Evolutionary conservation across 2,888 invertebrate species (phyloP).

Genomic region (Caenorhabditis imperialis): DNA sequence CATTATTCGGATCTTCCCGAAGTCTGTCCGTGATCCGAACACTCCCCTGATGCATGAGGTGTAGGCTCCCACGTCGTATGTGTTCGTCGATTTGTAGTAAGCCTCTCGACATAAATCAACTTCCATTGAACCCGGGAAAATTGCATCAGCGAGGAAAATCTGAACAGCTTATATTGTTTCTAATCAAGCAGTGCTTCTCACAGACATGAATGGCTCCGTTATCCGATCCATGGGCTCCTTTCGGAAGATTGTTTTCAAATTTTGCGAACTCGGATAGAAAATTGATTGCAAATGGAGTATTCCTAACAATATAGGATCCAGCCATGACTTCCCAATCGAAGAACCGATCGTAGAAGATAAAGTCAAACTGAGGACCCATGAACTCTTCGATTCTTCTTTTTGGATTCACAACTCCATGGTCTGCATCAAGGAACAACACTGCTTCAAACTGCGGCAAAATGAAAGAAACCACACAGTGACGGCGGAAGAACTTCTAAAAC

Average conservation of each 20-base stretch:
- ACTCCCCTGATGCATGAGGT: slow-evolving; percentile 62
- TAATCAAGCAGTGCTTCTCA: background rate
- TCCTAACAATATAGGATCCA: slow-evolving; percentile 53
- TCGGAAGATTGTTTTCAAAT: slow-evolving; percentile 46
- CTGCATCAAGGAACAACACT: slow-evolving; percentile 54
- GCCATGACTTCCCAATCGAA: slow-evolving; percentile 56
- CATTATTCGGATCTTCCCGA: slow-evolving; percentile 30
- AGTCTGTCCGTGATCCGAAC: slow-evolving; percentile 52
- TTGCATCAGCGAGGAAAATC: slow-evolving; percentile 26
- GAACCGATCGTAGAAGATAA: slow-evolving; percentile 57
- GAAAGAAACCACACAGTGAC: slow-evolving; percentile 51
- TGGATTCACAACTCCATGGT: slow-evolving; percentile 57
- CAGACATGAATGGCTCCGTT: slow-evolving; percentile 51
- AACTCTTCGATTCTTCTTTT: slow-evolving; percentile 58
- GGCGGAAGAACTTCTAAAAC: slow-evolving; percentile 57
- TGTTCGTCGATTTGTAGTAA: slow-evolving; percentile 52
- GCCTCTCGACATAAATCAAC: slow-evolving; percentile 29
- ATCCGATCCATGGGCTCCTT: slow-evolving; percentile 52
- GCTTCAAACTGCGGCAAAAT: slow-evolving; percentile 39
- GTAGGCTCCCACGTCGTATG: slow-evolving; percentile 57
- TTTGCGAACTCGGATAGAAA: slow-evolving; percentile 49
- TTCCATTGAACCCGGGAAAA: slow-evolving; percentile 22
- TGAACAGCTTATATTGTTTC: slow-evolving; percentile 5
- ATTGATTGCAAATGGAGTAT: slow-evolving; percentile 23
- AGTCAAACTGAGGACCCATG: slow-evolving; percentile 44